A percentile compares a stretch with the other conserved stretches of the same genome.
These are phyloP conservation scores for Zoanthus gigantus DNA, from an alignment of 92 coral and sea anemone genomes.

Conservation along the genomic window DNA sequence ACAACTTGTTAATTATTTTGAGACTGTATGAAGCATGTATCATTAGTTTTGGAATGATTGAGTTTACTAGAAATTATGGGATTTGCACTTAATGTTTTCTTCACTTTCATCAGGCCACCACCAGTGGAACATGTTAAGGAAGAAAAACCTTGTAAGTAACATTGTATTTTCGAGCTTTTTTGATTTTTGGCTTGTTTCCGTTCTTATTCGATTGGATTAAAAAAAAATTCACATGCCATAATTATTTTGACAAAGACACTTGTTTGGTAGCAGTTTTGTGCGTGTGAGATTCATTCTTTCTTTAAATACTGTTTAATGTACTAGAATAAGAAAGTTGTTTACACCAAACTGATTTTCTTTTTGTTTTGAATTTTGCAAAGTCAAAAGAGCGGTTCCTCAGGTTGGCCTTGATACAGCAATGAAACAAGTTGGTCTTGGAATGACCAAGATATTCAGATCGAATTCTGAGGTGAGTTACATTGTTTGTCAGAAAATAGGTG, in stretches of 20 bases:
- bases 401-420: constrained; percentile 98
- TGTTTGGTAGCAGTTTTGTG: neutral
- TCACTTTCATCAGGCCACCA: neutral
- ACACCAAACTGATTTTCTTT: neutral
- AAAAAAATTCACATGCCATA: neutral
- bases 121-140: constrained; percentile 1
- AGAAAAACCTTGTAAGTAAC: constrained; percentile 2
- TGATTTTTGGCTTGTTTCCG: neutral
- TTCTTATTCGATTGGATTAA: neutral
- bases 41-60: no score
- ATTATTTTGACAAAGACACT: neutral
- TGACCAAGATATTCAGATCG: constrained; percentile 90
- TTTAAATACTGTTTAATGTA: neutral
- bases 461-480: constrained; percentile 84
- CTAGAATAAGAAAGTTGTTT: neutral
- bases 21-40: no score
- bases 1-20: no score
- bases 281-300: neutral
- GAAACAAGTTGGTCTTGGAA: constrained; percentile 88
- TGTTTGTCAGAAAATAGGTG: neutral
- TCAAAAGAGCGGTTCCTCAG: constrained; percentile 80
- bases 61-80: no score
- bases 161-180: neutral
- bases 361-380: constrained; percentile 24
- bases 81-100: neutral